These are phyloP conservation scores for Caenorhabditis drosophilae DNA, from an alignment of 2,888 invertebrate genomes.

Conservation along the genomic window DNA sequence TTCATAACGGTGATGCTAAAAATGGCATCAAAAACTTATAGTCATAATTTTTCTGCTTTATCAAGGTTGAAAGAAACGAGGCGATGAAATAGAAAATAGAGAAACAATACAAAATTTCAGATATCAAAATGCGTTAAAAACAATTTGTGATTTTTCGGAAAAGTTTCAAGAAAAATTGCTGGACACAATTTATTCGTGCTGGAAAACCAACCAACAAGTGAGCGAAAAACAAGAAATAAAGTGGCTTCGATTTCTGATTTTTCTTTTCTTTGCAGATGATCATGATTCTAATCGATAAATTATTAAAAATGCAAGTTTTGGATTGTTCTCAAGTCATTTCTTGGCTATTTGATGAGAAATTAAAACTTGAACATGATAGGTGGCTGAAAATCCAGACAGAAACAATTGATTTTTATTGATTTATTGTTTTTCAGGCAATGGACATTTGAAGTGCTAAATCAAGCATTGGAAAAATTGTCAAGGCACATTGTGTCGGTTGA, in stretches of 20 bases:
- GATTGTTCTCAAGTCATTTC: conserved; percentile 95
- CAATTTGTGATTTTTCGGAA: conserved; percentile 84
- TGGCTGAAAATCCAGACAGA: conserved; percentile 1
- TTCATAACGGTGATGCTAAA: conserved; percentile 76
- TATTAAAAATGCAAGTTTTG: conserved; percentile 94
- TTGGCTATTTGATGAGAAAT: conserved; percentile 75
- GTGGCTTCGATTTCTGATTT: not conserved
- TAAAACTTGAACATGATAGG: conserved; percentile 60
- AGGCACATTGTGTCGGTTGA: conserved; percentile 45
- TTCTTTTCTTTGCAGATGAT: conserved; percentile 79
- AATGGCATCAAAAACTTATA: conserved; percentile 93
- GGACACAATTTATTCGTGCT: conserved; percentile 89
- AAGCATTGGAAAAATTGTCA: conserved; percentile 94
- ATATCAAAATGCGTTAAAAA: conserved; percentile 74
- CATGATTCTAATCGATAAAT: conserved; percentile 91
- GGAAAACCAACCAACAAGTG: conserved; percentile 86
- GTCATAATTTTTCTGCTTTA: conserved; percentile 97
- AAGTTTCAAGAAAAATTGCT: conserved; percentile 93
- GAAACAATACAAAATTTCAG: conserved; percentile 56
- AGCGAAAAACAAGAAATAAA: not conserved
- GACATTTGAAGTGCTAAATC: conserved; percentile 93
- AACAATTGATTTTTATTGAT: not conserved
- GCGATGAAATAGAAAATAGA: too few relatives aligned
- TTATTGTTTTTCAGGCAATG: conserved; percentile 76
- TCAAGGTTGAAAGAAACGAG: conserved; percentile 88